Evolutionary conservation across 2,888 invertebrate species (phyloP).

Genomic region (Machimus atricapillus): DNA sequence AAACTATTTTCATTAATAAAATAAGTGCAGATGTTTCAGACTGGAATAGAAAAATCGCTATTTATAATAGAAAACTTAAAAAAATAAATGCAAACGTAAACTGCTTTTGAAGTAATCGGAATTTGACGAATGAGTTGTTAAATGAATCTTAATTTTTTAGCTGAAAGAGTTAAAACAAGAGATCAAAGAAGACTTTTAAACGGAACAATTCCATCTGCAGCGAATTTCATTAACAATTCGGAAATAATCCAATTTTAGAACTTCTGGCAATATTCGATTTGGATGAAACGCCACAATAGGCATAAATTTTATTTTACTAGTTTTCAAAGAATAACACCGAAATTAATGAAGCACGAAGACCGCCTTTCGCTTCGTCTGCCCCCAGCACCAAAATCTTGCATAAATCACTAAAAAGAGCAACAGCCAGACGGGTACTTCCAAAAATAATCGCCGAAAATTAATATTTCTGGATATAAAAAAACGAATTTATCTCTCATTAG

Average conservation of each 20-base stretch:
- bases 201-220: neutral
- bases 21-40: no score
- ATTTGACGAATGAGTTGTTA: neutral
- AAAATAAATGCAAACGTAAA: neutral
- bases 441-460: neutral
- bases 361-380: neutral
- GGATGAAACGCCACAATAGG: neutral
- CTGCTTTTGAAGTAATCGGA: neutral
- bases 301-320: neutral
- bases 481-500: neutral
- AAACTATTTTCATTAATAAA: no score
- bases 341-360: neutral
- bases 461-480: neutral
- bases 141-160: neutral
- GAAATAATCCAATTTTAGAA: neutral
- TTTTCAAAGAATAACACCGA: neutral
- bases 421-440: neutral
- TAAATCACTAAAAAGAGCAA: neutral
- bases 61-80: neutral
- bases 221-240: neutral
- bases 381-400: neutral
- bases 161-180: neutral
- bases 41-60: neutral
- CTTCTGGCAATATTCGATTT: constrained; percentile 18
- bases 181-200: neutral